Evolutionary conservation across 2,888 invertebrate species (phyloP), one percentile per base, ranked within the genome.

Genomic region (Drosophila algonquin): DNA sequence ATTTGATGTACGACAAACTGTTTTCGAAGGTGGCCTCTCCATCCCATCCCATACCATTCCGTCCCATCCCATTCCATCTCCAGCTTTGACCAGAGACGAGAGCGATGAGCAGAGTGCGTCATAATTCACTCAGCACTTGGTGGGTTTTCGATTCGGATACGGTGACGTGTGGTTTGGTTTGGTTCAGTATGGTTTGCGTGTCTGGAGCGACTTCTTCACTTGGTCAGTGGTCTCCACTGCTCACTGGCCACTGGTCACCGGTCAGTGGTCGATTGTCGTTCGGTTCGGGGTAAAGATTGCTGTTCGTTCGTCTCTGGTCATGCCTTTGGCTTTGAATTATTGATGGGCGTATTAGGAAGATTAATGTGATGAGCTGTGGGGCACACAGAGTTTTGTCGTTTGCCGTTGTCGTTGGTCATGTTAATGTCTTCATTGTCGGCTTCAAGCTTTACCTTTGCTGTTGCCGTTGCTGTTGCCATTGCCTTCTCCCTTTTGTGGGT

Each of bases 371-470:
- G 85, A 89, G 85, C 80, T 73, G 55, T 72, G 73, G 81, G 70
- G 55, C 71, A 55, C 65, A 72, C 70, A 76, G 81, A 81, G 85
- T 89, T 87, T 89, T 77, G 89, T 86, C 84, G 76, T 76, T 56
- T 54, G 46, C 63, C 61, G 69, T 70, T 70, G 79, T 79, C 81
- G 80, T 83, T 77, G 88, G 62, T 85, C 87, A 89, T 85, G 85
- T 85, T 85, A 89, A 85, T 87, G 85, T 85, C 87, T 85, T 85
- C 87, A 85, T 85, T 85, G 86, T 83, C 88, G 88, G 83, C 83
- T 88, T 73, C 59, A 63, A 84, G 89, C 75, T 63, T 68, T 75
- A 84, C 89, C 87, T 88, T 80, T 80, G 73, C 80, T 69, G 83
- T 73, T 80, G 24, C 40, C 53, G 55, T 53, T 61, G 63, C 47